Percentiles rank a stretch among this genome's conserved stretches.
These are phyloP conservation scores for Cassiopea xamachana DNA, from an alignment of 30 jellyfish, hydroid and myxozoan species.

Conservation along the genomic window DNA sequence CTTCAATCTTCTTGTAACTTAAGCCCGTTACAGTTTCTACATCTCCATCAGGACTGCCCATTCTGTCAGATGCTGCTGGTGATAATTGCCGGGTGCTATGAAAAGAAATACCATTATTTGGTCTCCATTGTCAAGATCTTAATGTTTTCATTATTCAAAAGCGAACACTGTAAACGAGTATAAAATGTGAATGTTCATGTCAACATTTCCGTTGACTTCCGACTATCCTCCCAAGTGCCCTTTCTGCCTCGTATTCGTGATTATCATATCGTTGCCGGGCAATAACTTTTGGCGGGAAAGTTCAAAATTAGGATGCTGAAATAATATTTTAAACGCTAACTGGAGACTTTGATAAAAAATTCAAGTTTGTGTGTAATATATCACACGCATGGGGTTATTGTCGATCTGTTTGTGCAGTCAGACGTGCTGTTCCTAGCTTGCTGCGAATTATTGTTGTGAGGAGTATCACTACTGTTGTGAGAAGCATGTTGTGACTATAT, in stretches of 20 bases:
- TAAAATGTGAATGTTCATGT: background rate
- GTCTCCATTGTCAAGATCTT: background rate
- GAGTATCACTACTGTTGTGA: no score
- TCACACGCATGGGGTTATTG: no score
- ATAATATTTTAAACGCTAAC: no score
- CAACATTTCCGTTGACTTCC: background rate
- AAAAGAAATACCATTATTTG: background rate
- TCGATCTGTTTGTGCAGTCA: no score
- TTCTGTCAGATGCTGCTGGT: background rate
- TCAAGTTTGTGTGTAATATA: no score
- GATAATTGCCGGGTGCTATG: background rate
- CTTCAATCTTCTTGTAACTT: constrained; percentile 68
- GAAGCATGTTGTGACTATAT: no score
- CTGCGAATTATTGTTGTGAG: no score
- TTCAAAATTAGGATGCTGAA: background rate
- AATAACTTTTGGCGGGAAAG: background rate
- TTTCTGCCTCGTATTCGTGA: background rate
- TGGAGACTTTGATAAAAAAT: no score
- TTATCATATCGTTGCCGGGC: background rate
- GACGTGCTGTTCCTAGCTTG: no score
- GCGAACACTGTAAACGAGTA: no score
- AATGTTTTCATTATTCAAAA: background rate
- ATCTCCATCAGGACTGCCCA: constrained; percentile 13
- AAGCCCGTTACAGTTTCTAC: constrained; percentile 31
- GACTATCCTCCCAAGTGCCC: background rate